Evolutionary conservation across 2,797 vertebrate species (phyloP).

Genomic region (Acrocephalus scirpaceus): DNA sequence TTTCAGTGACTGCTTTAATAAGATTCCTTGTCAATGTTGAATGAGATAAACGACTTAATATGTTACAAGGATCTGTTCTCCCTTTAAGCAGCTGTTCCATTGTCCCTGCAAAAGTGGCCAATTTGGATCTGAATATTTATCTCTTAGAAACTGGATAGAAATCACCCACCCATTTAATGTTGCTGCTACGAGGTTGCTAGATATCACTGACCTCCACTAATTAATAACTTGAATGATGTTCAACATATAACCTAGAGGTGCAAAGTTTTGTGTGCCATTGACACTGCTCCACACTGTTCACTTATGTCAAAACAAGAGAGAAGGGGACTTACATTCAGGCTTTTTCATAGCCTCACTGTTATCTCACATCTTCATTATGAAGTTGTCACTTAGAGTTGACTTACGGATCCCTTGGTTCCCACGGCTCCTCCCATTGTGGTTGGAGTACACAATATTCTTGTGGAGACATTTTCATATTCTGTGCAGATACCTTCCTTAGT

Average conservation of each 20-base stretch:
- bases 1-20: background rate
- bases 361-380: background rate
- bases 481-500: background rate
- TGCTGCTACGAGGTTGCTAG: background rate
- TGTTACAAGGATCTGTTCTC: background rate
- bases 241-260: background rate
- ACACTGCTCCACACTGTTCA: background rate
- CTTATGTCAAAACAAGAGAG: background rate
- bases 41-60: background rate
- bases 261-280: background rate
- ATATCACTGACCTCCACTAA: background rate
- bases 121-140: background rate
- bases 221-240: background rate
- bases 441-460: background rate
- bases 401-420: background rate
- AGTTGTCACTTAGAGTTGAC: background rate
- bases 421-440: background rate
- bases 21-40: background rate
- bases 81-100: background rate
- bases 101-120: background rate
- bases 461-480: background rate
- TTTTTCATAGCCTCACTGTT: background rate
- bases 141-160: background rate
- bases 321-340: background rate
- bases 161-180: background rate